phyloP scores from a whole-genome alignment of 2,888 invertebrate species.

The Pseudoips prasinana region DNA sequence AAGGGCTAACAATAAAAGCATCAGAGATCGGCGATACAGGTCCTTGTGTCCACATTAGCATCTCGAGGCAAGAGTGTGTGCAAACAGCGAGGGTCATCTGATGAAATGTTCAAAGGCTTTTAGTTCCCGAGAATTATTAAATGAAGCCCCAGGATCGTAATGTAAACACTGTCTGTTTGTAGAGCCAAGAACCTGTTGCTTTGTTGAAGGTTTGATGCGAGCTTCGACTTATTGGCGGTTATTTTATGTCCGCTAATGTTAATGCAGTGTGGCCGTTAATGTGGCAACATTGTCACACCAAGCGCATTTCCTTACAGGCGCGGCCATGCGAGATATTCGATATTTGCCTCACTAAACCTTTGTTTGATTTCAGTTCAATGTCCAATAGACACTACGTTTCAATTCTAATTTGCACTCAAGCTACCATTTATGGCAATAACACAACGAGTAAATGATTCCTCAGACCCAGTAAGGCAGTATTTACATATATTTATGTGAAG shows the following conservation, averaged over 20 bases:
- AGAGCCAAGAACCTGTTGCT: constrained; percentile 78
- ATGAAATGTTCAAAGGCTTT: constrained; percentile 83
- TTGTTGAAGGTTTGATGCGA: constrained; percentile 75
- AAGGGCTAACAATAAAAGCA: constrained; percentile 73
- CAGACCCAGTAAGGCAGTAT: constrained; percentile 29
- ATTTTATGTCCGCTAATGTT: constrained; percentile 77
- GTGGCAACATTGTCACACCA: constrained; percentile 70
- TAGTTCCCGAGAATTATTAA: constrained; percentile 83
- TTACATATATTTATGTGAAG: constrained; percentile 56
- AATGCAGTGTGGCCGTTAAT: constrained; percentile 65
- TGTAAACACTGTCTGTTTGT: constrained; percentile 77
- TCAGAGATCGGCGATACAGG: constrained; percentile 79
- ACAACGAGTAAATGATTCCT: constrained; percentile 4
- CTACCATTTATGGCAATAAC: constrained; percentile 9
- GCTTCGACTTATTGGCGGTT: constrained; percentile 78
- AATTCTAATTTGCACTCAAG: no score
- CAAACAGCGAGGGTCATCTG: constrained; percentile 81
- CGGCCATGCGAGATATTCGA: constrained; percentile 2
- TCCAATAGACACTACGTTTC: constrained; percentile 4
- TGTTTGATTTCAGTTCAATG: constrained; percentile 34
- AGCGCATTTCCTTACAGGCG: constrained; percentile 25
- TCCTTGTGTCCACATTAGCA: constrained; percentile 82
- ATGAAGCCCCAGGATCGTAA: constrained; percentile 81
- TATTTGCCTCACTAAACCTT: constrained; percentile 21
- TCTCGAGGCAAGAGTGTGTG: constrained; percentile 78